These are phyloP conservation scores for Psilanteris sp. DNA, from an alignment of 1,140 invertebrate species.

Conservation along the genomic window DNA sequence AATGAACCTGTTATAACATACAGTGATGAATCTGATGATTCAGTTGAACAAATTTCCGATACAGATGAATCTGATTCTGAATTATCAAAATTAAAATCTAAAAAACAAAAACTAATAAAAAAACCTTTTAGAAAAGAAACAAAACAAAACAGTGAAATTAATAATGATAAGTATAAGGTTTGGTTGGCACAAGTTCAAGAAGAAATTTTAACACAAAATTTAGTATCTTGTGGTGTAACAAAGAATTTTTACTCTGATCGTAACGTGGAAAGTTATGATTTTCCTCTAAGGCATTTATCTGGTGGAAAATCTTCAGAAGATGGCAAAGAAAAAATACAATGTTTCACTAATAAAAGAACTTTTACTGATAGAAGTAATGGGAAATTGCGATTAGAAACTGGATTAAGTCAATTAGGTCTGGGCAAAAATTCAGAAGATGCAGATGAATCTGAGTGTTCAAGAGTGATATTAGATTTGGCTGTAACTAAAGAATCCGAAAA, in stretches of 20 bases:
- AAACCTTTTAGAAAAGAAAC: conserved; percentile 68
- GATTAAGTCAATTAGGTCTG: conserved; percentile 62
- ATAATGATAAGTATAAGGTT: conserved; percentile 82
- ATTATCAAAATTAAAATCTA: conserved; percentile 63
- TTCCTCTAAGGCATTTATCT: conserved; percentile 70
- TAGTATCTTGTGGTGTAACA: conserved; percentile 82
- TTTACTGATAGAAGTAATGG: conserved; percentile 82
- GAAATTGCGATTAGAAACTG: conserved; percentile 82
- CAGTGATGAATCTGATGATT: conserved; percentile 76
- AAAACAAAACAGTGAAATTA: conserved; percentile 45
- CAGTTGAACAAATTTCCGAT: conserved; percentile 73
- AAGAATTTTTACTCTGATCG: conserved; percentile 79
- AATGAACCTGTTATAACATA: conserved; percentile 70
- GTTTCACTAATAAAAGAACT: conserved; percentile 82
- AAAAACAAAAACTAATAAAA: conserved; percentile 74
- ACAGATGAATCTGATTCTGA: conserved; percentile 80
- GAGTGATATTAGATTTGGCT: conserved; percentile 80
- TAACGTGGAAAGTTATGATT: conserved; percentile 83
- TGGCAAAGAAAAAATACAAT: conserved; percentile 64
- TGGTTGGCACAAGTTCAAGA: conserved; percentile 83
- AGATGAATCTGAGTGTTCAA: conserved; percentile 78
- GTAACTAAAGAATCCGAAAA: conserved; percentile 79
- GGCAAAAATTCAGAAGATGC: conserved; percentile 77
- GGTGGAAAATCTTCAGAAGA: conserved; percentile 78
- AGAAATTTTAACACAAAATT: conserved; percentile 82